Evolutionary conservation across 2,888 invertebrate species (phyloP).

Genomic region (Sclerodermus sp.): DNA sequence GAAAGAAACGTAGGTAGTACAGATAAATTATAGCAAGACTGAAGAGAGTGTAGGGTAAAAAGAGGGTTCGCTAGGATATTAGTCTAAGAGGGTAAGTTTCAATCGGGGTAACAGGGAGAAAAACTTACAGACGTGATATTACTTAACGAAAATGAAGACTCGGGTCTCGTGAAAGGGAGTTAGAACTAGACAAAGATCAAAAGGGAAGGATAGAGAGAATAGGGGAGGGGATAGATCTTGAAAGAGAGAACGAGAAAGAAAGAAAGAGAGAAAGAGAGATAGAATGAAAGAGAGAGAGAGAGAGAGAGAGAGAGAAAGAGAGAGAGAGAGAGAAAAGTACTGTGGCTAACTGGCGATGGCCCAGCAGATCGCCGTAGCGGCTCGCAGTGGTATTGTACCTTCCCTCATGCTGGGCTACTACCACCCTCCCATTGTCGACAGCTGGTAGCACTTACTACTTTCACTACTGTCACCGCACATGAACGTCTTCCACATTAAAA

Average conservation of each 20-base stretch:
- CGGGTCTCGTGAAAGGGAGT: not conserved
- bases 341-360: slow-evolving; percentile 39
- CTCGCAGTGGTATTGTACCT: slow-evolving; percentile 35
- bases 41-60: too few species aligned
- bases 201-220: not conserved
- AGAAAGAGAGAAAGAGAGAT: not conserved
- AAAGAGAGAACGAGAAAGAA: not conserved
- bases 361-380: slow-evolving; percentile 36
- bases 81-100: too few species aligned
- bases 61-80: too few species aligned
- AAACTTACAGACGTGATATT: too few species aligned
- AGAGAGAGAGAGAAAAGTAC: slow-evolving; percentile 34
- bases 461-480: too few species aligned
- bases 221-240: not conserved
- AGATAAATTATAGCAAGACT: too few species aligned
- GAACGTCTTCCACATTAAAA: too few species aligned
- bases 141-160: too few species aligned
- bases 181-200: too few species aligned
- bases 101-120: too few species aligned
- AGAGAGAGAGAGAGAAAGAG: not conserved
- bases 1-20: slow-evolving; percentile 16
- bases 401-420: slow-evolving; percentile 39
- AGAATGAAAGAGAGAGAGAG: not conserved
- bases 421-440: slow-evolving; percentile 13
- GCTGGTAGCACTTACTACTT: too few species aligned